Conservation (phyloP, 2,797 vertebrate species). For the Ptychadena robeensis region DNA sequence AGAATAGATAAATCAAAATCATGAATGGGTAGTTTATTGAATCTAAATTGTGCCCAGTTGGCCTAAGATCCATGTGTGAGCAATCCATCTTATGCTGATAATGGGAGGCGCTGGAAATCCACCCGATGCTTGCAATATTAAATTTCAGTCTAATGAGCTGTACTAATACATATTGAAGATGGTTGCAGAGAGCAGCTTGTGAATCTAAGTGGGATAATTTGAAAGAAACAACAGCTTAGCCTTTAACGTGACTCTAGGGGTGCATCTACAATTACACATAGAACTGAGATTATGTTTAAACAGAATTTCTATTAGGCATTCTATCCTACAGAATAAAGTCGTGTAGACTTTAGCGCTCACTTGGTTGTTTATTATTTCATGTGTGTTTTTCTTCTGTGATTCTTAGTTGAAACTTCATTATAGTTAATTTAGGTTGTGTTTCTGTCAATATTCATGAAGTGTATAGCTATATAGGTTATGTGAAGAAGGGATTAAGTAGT, state of each 20-base stretch:
- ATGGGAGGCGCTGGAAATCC: conserved; percentile 93
- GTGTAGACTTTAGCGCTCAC: conserved; percentile 93
- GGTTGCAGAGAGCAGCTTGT: conserved; percentile 81
- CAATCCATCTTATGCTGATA: conserved; percentile 97
- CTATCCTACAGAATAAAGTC: conserved; percentile 84
- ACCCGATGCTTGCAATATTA: conserved; percentile 98
- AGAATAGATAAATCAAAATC: conserved; percentile 96
- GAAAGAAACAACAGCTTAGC: conserved; percentile 88
- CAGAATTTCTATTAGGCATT: conserved; percentile 80
- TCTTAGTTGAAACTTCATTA: not conserved
- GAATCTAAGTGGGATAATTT: conserved; percentile 79
- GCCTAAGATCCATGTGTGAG: conserved; percentile 87
- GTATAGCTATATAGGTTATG: too few relatives aligned
- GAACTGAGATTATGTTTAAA: conserved; percentile 91
- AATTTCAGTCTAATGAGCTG: conserved; percentile 95
- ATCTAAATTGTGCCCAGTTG: conserved; percentile 94
- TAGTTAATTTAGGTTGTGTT: too few relatives aligned
- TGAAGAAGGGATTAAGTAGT: too few relatives aligned
- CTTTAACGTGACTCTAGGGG: conserved; percentile 92
- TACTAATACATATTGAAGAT: conserved; percentile 93
- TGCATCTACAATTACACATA: conserved; percentile 91
- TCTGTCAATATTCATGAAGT: too few relatives aligned
- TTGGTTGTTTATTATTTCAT: conserved; percentile 63
- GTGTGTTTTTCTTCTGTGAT: conserved; percentile 76
- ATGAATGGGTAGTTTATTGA: conserved; percentile 93